A percentile compares a stretch with the other conserved stretches of the same genome.
Conservation (phyloP, 2,888 invertebrate genomes). For the Schizaphis graminum region DNA sequence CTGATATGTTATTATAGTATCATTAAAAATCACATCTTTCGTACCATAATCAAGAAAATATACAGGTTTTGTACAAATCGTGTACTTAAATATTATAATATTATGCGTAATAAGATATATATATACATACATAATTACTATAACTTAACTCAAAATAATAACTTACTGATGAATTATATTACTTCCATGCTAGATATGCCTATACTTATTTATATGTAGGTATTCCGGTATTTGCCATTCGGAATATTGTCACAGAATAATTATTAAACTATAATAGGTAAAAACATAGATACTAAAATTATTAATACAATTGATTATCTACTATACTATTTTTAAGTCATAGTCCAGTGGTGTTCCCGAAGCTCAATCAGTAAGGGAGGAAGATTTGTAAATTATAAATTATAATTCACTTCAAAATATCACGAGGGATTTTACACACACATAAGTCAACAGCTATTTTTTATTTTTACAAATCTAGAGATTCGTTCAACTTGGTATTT, state of each 20-base stretch:
- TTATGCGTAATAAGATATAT: background rate
- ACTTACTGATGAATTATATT: background rate
- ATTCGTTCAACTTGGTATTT: no score
- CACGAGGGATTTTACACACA: background rate
- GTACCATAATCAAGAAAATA: background rate
- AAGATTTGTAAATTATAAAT: background rate
- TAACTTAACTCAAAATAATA: background rate
- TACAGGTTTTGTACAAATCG: background rate
- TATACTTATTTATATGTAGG: no score
- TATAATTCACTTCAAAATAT: background rate
- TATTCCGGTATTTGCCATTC: background rate
- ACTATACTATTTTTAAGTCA: background rate
- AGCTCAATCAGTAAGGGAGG: background rate
- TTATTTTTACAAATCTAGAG: no score
- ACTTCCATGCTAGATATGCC: no score
- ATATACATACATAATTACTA: background rate
- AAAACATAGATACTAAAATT: background rate
- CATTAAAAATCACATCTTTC: background rate
- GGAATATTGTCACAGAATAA: background rate
- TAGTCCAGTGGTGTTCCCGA: background rate
- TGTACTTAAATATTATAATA: background rate
- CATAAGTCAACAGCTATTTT: background rate
- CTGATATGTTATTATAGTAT: background rate
- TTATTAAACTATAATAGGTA: background rate
- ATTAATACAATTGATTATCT: background rate